Conservation (phyloP, 2,888 invertebrate genomes). For the Tetranychus truncatus region DNA sequence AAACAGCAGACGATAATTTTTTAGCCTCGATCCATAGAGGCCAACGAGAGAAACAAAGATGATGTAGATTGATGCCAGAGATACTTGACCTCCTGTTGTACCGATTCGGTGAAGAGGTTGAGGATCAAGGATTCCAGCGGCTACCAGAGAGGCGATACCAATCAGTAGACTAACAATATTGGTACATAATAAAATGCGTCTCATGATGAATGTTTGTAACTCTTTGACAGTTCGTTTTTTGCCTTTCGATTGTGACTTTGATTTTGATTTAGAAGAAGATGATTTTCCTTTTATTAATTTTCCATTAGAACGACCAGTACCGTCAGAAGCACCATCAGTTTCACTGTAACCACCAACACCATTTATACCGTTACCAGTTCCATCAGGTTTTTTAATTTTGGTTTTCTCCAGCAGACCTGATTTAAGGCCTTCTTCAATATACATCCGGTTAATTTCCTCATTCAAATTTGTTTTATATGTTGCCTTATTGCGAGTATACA, state of each 20-base stretch:
- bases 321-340: not conserved
- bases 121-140: slow-evolving; percentile 11
- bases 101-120: slow-evolving; percentile 6
- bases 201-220: slow-evolving; percentile 9
- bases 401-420: not conserved
- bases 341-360: not conserved
- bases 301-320: not conserved
- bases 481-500: not conserved
- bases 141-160: slow-evolving; percentile 1
- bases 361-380: not conserved
- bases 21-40: not conserved
- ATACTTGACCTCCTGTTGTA: slow-evolving; percentile 11
- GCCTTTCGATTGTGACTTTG: not conserved
- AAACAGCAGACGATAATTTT: slow-evolving; percentile 9
- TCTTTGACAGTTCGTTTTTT: slow-evolving; percentile 6
- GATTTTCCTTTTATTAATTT: not conserved
- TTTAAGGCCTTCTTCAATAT: slow-evolving; percentile 2
- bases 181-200: not conserved
- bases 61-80: slow-evolving; percentile 5
- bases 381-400: not conserved
- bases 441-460: slow-evolving; percentile 3
- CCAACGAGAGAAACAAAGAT: slow-evolving; percentile 9
- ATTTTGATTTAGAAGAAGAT: not conserved
- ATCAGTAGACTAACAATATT: not conserved
- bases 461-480: not conserved